Evolutionary conservation across 2,797 vertebrate genomes (phyloP), one percentile per base, ranked within the genome.

Genomic region (Poecilia velifera): DNA sequence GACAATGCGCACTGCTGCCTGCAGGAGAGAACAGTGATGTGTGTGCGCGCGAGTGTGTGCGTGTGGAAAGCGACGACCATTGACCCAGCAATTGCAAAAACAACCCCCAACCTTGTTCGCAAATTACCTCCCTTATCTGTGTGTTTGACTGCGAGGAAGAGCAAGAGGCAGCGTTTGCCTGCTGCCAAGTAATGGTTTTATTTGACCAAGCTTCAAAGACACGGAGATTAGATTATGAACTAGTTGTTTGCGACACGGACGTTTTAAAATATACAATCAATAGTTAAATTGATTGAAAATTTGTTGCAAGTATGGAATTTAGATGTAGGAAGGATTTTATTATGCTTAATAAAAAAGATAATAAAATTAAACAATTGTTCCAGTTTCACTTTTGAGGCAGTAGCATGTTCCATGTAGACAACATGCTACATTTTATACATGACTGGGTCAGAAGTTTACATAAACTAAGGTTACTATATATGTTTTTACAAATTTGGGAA

Each of bases 81-180:
- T 93, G 92, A 93, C 91, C 90, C 82, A 74, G 64, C 73, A 14
- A 47, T 72, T 78, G 86, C 76, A 92, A 93, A 92, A 92, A 94
- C 91, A 93, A 90, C 84, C 87, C 82, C 85, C 81, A 76, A 76
- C 89, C 82, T 85, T 79, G 62, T 78, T 81, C 68, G 82, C 86
- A 88, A 86, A 91, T 91, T 81, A 75, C 83, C 83, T 84, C 79
- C 59, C 87, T 93, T 92, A 93, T 94, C 90, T 83, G 73, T 82
- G 68, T 90, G 76, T 90, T 77, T 86, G 82, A 84, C 66, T 88
- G 66, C 73, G 64, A 43, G 72, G 47, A 73, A 73, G 77, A 53
- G 64, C 59, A 78, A 51, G 57, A 82, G 79, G 73, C 68, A 84
- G 82, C 80, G 80, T 87, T 91, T 80, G 82, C 78, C 73, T 53